Percentiles rank a stretch among this genome's conserved stretches.
These are phyloP conservation scores for Eulithis testata DNA, from an alignment of 2,888 invertebrate genomes.

Conservation along the genomic window DNA sequence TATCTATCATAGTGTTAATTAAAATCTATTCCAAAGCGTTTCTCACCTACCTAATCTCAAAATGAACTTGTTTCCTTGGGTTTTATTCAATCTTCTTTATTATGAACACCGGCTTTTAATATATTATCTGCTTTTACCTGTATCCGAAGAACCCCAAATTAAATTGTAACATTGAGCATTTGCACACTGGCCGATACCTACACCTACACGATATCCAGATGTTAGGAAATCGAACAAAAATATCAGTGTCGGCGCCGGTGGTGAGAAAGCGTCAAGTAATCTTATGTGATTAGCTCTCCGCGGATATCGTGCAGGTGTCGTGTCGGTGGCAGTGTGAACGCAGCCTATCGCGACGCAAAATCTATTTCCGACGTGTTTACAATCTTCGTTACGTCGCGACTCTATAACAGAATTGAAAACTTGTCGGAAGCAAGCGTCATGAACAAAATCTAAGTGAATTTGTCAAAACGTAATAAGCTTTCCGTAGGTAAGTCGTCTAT, in stretches of 20 bases:
- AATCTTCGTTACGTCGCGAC: conserved; percentile 55
- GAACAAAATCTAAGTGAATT: conserved; percentile 80
- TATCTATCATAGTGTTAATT: neutral
- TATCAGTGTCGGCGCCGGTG: too few relatives aligned
- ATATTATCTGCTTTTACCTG: conserved; percentile 36
- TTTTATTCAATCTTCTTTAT: conserved; percentile 41
- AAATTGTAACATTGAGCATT: conserved; percentile 32
- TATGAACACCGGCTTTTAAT: conserved; percentile 38
- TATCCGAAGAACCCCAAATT: conserved; percentile 40
- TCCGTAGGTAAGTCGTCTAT: conserved; percentile 60
- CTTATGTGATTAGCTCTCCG: too few relatives aligned
- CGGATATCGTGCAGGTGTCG: too few relatives aligned
- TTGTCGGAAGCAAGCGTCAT: conserved; percentile 66
- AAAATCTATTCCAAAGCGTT: conserved; percentile 1
- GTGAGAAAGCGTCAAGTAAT: too few relatives aligned
- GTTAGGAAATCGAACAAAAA: too few relatives aligned
- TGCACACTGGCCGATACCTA: too few relatives aligned
- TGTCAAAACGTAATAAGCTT: conserved; percentile 79
- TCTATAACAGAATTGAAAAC: conserved; percentile 68
- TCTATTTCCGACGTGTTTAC: conserved; percentile 59
- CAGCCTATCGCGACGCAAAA: conserved; percentile 49
- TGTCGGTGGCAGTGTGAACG: too few relatives aligned
- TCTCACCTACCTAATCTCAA: conserved; percentile 25
- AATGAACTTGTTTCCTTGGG: conserved; percentile 10
- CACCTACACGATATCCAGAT: too few relatives aligned